These are phyloP conservation scores for Guaruba guarouba DNA, from an alignment of 2,113 vertebrate genomes.

Conservation along the genomic window DNA sequence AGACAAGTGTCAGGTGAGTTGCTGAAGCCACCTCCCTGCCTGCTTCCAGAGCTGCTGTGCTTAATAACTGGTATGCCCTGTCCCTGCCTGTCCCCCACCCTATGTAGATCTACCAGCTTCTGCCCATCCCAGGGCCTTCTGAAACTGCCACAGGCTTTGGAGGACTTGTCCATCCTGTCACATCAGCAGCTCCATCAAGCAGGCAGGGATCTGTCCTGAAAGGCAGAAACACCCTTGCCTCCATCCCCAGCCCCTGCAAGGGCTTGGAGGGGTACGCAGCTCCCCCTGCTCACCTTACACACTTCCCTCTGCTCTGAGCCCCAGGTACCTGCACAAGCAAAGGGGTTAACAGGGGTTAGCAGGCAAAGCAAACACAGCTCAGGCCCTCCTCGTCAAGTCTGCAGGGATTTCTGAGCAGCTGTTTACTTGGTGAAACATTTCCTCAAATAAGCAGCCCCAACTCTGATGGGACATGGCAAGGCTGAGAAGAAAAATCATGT, in stretches of 20 bases:
- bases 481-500: neutral
- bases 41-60: neutral
- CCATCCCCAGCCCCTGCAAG: accelerated
- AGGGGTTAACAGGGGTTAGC: constrained; percentile 35
- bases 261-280: neutral
- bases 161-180: neutral
- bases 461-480: constrained; percentile 26
- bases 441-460: constrained; percentile 6
- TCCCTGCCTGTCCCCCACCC: neutral
- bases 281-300: neutral
- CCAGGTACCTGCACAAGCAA: neutral
- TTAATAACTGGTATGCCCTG: neutral
- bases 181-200: neutral
- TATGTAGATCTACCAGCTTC: accelerated
- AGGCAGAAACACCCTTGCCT: neutral
- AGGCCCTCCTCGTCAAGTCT: neutral
- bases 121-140: neutral
- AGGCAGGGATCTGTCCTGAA: neutral
- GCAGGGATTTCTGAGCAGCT: constrained; percentile 5
- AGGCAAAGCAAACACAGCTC: neutral
- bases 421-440: constrained; percentile 32
- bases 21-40: neutral
- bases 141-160: neutral
- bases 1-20: neutral
- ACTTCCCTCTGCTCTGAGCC: accelerated